Base-by-base conservation (phyloP, 1,140 invertebrate species). In the Meloidogyne floridensis region DNA sequence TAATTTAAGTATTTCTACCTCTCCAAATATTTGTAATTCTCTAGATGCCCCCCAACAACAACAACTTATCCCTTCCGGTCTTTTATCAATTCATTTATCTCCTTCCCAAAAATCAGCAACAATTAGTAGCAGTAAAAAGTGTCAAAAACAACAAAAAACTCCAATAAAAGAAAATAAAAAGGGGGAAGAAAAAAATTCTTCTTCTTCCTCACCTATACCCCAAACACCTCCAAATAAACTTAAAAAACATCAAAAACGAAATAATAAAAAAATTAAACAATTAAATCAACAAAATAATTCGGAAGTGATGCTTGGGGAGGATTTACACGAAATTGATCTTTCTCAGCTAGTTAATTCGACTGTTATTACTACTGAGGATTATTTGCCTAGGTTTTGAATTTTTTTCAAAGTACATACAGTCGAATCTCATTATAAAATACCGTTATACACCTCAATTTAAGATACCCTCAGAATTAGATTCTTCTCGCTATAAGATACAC, bases 331-430 rank as follows among this genome's bases (percentile, higher is more conserved):
- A 32, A 84, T 84, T 69, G 84, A 84, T 18, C 71, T 77, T 47
- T 85, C 84, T 20, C 80, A 85, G 65, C 47, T 84, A 59, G 72
- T 83, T 43, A 84, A 83, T 43, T 75, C 82, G 7, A 54, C 75
- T 7, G 74, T 75, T 15, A 84, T 84, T 18, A 84, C 74, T 15
- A 84, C 84, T 11, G 84, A 84, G 20, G 84, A 84, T 51, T 84
- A 85, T 56, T 77, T 81, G 51, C 70, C 54, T 43, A 56, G 77
- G 51, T 79, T 69, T 32, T 43, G n/a, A 47, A 47, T 6, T 47
- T 47, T 47, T 47, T 32, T 32, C 32, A 32, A 32, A 32, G 32
- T 32, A 32, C 32, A 32, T 2, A 32, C 32, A 32, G 32, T 32
- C 32, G 32, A 32, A 2, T 32, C 32, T 32, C 32, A 32, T 32